Evolutionary conservation across 2,113 vertebrate genomes (phyloP), one percentile per base, ranked within the genome.

Genomic region (Tricholaema leucomelas): DNA sequence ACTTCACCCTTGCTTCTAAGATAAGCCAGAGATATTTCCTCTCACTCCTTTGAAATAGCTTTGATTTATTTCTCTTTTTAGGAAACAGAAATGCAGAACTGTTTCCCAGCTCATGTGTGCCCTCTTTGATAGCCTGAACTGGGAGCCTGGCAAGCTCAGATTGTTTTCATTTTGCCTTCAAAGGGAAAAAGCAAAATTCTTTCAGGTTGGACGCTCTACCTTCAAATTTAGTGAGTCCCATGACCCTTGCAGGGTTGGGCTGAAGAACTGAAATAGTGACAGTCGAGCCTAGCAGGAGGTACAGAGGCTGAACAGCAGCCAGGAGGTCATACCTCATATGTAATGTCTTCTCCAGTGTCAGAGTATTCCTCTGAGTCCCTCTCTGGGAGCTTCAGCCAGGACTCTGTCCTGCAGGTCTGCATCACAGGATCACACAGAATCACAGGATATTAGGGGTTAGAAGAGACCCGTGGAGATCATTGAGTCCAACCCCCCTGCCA

Each of bases 331-430:
- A 24, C 97, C 97, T 98, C 93, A 11, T 97, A 98, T 0, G 91
- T 84, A 7, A 36, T 1, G 17, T 98, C 97, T 3, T 91, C 96
- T 24, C 48, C 48, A 50, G 48, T 23, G 23, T 50, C 48, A 1
- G 88, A 31, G 36, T 88, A 96, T 6, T 98, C 97, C 2, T 98
- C 98, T 2, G 67, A 78, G 10, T 98, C 98, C 70, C 94, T 92
- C 59, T 71, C 93, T 50, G 99, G 93, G 0, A 92, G 56, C 54
- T 96, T 95, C 7, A 98, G 66, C 98, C 98, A 99, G 28, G 97
- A 96, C 9, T 96, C 28, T 96, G 96, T 31, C 96, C 21, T 96
- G 93, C 8, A 97, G 94, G 28, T 97, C 96, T 46, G 98, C 16
- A 1, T 98, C n/a, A n/a, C n/a, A n/a, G n/a, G n/a, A n/a, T n/a